Base-by-base conservation (phyloP, 2,888 invertebrate species). In the Diarsia dahlii region DNA sequence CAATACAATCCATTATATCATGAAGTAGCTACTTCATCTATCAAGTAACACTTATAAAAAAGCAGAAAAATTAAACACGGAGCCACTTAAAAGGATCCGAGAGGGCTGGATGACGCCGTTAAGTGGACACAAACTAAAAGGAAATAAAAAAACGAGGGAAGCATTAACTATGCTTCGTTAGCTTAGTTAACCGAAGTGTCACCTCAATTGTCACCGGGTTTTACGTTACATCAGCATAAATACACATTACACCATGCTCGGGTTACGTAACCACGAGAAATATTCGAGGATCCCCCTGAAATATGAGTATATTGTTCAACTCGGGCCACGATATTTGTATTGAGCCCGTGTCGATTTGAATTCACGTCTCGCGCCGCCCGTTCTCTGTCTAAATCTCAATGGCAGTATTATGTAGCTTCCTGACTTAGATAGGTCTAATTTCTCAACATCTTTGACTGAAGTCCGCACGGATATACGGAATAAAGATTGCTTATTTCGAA, bases 281-380 rank as follows among this genome's bases (percentile, higher is more conserved):
- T 90, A 90, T 91, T 89, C 58, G 71, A 58, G 82, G 84, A 88
- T 85, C 85, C 76, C 75, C 64, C 84, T 89, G 89, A 90, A 89
- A 90, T 90, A 91, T 89, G 87, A 86, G 88, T 85, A 88, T 89
- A 91, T 91, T 90, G 90, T 91, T 89, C 89, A 84, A 87, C 88
- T 86, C 83, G 84, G 71, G 80, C 85, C 80, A 80, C 73, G 78
- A 81, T 91, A 87, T 90, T 91, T 90, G 91, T 91, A 90, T 90
- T 88, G 90, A 89, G 90, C 86, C 76, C 70, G 76, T 81, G 88
- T 87, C 90, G 82, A 91, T 93, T 91, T 89, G 88, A 89, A 92
- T 93, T 92, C 92, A 89, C 70, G 87, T 89, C 91, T 88, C 90
- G 92, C 68, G 69, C 70, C 79, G 73, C 84, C 84, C 89, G 89